Conservation (phyloP, 2,888 invertebrate genomes). For the Hirtodrosophila trivittata region DNA sequence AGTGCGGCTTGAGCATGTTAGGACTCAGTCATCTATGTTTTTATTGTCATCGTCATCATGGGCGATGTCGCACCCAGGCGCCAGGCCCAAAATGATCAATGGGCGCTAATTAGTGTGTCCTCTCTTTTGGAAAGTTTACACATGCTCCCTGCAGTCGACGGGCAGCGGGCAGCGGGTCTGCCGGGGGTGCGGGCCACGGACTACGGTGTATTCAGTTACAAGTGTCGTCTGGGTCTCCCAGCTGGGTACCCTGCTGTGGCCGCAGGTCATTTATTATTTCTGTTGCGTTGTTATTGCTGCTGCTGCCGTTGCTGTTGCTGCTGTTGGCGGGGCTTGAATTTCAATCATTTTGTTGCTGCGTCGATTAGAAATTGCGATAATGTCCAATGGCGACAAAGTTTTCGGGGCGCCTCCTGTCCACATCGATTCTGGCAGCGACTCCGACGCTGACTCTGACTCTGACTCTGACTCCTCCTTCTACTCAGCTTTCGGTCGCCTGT, state of each 20-base stretch:
- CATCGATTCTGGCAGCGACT: conserved; percentile 2
- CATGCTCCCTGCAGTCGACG: conserved; percentile 55
- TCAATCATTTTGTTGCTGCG: conserved; percentile 74
- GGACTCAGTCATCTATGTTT: background rate
- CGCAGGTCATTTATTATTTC: conserved; percentile 71
- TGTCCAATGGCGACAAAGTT: conserved; percentile 77
- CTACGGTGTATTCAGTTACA: conserved; percentile 58
- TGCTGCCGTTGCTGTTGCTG: conserved; percentile 38
- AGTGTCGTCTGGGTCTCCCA: conserved; percentile 53
- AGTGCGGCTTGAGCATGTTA: background rate
- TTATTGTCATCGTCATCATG: conserved; percentile 15
- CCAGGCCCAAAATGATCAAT: conserved; percentile 72
- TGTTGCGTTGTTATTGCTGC: conserved; percentile 28
- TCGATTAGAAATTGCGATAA: conserved; percentile 79
- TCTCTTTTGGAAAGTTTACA: conserved; percentile 69
- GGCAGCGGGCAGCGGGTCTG: conserved; percentile 8
- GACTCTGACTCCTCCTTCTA: background rate
- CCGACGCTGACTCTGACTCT: background rate
- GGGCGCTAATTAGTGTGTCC: conserved; percentile 75
- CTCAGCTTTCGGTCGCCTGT: conserved; percentile 47
- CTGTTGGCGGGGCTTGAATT: conserved; percentile 64
- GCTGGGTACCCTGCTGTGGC: conserved; percentile 59
- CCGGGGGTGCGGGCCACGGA: conserved; percentile 12
- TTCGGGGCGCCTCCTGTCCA: conserved; percentile 46
- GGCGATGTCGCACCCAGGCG: conserved; percentile 64